Evolutionary conservation across 2,113 vertebrate species (phyloP).

Genomic region (Machaerirhynchus nigripectus): DNA sequence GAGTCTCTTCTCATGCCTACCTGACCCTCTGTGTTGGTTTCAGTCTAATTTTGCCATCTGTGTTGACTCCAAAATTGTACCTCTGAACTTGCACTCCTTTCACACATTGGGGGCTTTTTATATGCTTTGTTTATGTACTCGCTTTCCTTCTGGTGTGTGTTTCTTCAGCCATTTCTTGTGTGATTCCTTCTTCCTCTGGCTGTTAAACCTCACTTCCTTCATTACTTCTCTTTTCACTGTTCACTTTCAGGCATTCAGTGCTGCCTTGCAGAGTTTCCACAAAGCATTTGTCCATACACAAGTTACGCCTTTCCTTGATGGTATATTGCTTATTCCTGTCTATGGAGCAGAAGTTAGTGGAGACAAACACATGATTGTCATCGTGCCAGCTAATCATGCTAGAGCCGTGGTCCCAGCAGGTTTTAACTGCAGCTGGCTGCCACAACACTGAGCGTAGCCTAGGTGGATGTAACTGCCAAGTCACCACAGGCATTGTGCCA

Average conservation of each 20-base stretch:
- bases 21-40: not conserved
- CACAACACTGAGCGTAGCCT: not conserved
- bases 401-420: slow-evolving; percentile 19
- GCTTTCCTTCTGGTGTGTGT: rapidly evolving
- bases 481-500: not conserved
- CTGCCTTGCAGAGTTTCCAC: not conserved
- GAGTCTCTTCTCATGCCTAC: not conserved
- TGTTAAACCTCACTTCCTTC: not conserved
- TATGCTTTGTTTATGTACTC: not conserved
- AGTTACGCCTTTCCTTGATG: not conserved
- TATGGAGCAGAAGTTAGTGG: not conserved
- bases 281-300: not conserved
- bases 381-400: not conserved
- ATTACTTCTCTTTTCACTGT: not conserved
- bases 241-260: not conserved
- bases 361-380: not conserved
- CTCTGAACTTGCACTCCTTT: not conserved
- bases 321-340: not conserved
- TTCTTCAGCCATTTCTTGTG: not conserved
- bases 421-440: slow-evolving; percentile 48
- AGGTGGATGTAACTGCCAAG: slow-evolving; percentile 10
- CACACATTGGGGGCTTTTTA: not conserved
- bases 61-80: not conserved
- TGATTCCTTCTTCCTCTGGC: not conserved
- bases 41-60: not conserved